Percentiles rank a stretch among this genome's conserved stretches.
Evolutionary conservation across 2,888 invertebrate genomes (phyloP).

Genomic region (Chironomus riparius): DNA sequence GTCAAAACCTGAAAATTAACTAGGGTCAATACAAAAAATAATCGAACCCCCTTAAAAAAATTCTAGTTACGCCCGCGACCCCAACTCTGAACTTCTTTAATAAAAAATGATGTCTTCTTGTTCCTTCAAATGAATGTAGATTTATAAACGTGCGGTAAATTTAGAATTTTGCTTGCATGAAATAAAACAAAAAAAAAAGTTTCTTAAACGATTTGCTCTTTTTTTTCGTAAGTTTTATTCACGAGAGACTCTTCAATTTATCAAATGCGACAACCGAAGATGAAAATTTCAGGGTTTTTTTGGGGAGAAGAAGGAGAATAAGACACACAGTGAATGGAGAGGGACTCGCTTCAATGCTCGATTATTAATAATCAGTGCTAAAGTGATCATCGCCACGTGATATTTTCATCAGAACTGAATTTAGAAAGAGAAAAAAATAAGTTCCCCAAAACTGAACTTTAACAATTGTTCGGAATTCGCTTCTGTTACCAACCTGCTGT

Average conservation of each 20-base stretch:
- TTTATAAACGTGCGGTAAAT: too few species aligned
- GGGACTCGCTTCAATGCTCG: background rate
- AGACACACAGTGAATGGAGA: background rate
- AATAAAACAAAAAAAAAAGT: too few species aligned
- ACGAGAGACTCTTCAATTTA: constrained; percentile 5
- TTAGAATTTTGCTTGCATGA: too few species aligned
- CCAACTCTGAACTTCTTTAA: too few species aligned
- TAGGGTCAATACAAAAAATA: too few species aligned
- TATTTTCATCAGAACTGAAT: constrained; percentile 1
- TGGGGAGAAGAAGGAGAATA: too few species aligned
- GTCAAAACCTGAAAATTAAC: too few species aligned
- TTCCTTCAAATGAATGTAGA: too few species aligned
- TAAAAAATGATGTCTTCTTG: too few species aligned
- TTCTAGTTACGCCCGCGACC: too few species aligned
- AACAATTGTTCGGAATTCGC: background rate
- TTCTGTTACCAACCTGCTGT: constrained; percentile 5
- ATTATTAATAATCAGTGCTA: background rate
- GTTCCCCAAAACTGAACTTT: too few species aligned
- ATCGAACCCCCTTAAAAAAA: too few species aligned
- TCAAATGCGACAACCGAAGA: background rate
- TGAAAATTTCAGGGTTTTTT: background rate
- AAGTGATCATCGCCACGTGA: background rate
- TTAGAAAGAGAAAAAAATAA: background rate
- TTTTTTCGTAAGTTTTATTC: background rate
- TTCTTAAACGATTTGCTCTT: background rate